Conservation (phyloP, 2,888 invertebrate species). For the Camponotus fellah region DNA sequence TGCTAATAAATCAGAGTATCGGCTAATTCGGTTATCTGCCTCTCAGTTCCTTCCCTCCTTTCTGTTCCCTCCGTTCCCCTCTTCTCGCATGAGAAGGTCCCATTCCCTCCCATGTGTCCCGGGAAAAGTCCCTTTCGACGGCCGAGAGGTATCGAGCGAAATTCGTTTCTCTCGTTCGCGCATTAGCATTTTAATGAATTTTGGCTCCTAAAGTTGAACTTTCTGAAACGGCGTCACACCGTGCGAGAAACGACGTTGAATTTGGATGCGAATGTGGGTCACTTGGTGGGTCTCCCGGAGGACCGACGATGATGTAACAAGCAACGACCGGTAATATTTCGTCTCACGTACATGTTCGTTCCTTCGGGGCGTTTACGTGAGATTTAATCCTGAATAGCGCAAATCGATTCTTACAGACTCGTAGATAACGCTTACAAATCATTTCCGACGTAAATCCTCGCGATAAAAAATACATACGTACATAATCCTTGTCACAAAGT, state of each 20-base stretch:
- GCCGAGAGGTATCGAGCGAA: constrained; percentile 37
- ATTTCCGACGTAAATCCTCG: neutral
- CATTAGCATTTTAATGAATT: constrained; percentile 73
- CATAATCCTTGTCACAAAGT: neutral
- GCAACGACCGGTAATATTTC: constrained; percentile 25
- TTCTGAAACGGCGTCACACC: constrained; percentile 25
- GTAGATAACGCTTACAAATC: constrained; percentile 2
- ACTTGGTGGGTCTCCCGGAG: constrained; percentile 5
- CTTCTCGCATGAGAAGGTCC: neutral
- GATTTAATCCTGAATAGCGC: constrained; percentile 4
- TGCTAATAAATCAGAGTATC: constrained; percentile 76
- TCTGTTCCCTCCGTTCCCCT: neutral
- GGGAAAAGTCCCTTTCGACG: constrained; percentile 49
- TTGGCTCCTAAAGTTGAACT: constrained; percentile 59
- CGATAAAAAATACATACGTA: neutral
- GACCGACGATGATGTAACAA: constrained; percentile 27
- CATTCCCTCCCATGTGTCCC: constrained; percentile 20
- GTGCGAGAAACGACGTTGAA: constrained; percentile 27
- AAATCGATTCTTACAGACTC: neutral
- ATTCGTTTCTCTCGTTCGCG: constrained; percentile 66
- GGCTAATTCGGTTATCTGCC: constrained; percentile 76
- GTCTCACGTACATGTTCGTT: constrained; percentile 1
- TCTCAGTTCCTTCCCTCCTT: constrained; percentile 37
- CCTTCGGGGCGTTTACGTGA: constrained; percentile 8
- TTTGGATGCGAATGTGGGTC: constrained; percentile 44